These are phyloP conservation scores for Lasaia peninsularis DNA, from an alignment of 1,140 invertebrate species.

Conservation along the genomic window DNA sequence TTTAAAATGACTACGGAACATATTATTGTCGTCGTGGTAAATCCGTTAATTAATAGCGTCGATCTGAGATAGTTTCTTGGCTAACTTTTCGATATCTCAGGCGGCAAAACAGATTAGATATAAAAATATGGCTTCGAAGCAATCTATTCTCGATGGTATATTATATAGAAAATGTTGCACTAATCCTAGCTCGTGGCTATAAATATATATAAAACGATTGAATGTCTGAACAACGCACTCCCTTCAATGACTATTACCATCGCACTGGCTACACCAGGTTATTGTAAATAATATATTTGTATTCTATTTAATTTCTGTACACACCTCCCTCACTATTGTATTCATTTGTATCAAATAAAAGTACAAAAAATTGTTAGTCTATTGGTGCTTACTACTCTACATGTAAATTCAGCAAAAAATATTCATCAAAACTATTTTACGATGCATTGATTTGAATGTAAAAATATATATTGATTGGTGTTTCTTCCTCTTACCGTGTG, in stretches of 20 bases:
- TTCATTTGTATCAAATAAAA: background rate
- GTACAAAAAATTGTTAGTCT: background rate
- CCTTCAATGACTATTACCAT: background rate
- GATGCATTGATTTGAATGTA: conserved; percentile 3
- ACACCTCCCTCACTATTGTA: background rate
- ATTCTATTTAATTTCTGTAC: conserved; percentile 1
- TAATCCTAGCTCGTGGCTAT: too few species aligned
- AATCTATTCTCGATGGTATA: too few species aligned
- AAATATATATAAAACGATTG: background rate
- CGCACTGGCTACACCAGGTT: background rate
- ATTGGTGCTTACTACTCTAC: conserved; percentile 8
- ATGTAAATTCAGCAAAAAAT: conserved; percentile 11
- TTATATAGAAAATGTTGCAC: too few species aligned
- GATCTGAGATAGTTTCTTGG: too few species aligned
- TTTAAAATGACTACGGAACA: too few species aligned
- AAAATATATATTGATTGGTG: conserved; percentile 10
- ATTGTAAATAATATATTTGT: conserved; percentile 5
- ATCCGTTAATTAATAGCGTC: too few species aligned
- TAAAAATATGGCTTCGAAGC: too few species aligned
- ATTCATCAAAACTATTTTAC: conserved; percentile 5
- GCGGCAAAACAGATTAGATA: too few species aligned
- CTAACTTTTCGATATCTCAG: too few species aligned
- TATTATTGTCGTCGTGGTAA: too few species aligned
- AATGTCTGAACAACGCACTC: background rate
- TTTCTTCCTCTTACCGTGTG: background rate